phyloP scores from a whole-genome alignment of 1,140 invertebrate species.

The Melanaphis sacchari region DNA sequence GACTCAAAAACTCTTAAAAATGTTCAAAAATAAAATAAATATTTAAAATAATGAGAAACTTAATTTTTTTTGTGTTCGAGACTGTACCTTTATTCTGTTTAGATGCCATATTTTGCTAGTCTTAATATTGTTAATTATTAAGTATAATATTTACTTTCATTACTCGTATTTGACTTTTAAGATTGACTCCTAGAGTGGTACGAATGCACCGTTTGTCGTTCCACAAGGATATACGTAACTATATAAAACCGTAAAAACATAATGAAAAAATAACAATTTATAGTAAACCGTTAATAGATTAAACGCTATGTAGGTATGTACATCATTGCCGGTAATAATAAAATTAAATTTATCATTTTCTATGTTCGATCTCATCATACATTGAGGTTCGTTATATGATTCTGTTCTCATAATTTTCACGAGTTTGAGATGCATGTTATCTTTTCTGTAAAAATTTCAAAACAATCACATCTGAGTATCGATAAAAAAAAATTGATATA shows the following conservation, averaged over 20 bases:
- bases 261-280: background rate
- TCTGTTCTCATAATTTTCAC: constrained; percentile 5
- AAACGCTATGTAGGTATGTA: background rate
- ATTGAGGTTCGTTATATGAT: background rate
- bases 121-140: background rate
- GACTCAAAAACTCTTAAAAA: no score
- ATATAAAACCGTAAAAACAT: background rate
- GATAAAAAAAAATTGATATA: background rate
- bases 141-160: constrained; percentile 45
- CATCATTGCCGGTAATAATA: constrained; percentile 29
- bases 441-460: background rate
- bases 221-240: constrained; percentile 34
- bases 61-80: background rate
- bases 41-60: background rate
- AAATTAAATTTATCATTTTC: background rate
- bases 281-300: background rate
- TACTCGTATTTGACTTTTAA: background rate
- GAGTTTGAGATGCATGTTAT: background rate
- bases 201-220: background rate
- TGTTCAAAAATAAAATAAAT: no score
- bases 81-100: background rate
- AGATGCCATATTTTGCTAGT: background rate
- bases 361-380: background rate
- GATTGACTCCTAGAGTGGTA: constrained; percentile 29
- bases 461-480: background rate